Evolutionary conservation across 2,888 invertebrate species (phyloP), one percentile per base, ranked within the genome.

Genomic region (Amblyjoppa fuscipennis): DNA sequence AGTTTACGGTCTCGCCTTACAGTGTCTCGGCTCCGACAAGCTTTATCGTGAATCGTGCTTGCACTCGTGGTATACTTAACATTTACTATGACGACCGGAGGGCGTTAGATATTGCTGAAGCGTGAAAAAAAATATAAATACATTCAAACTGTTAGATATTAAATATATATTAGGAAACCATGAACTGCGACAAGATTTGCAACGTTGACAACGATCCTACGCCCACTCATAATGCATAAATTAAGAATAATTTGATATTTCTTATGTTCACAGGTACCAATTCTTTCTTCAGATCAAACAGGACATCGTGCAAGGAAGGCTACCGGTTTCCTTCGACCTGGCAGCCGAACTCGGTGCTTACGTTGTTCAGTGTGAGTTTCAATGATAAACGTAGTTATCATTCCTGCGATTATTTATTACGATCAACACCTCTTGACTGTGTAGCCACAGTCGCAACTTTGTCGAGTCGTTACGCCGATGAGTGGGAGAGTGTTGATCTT

Each of bases 241-340:
- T 45, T 59, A 38, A 45, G 28, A 59, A 16, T 59, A n/a, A 28
- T 25, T 64, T n/a, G 9, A 49, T 28, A 45, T 53, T 77, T 49
- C 38, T 49, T 68, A 71, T 78, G 90, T 89, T 94, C 94, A 34
- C 95, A 98, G 99, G 96, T 99, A 99, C 95, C 99, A 99, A 95
- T 97, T 99, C 94, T 99, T 99, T 94, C 96, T 99, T 91, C 99
- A 99, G 96, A 96, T 99, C 92, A 99, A 99, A 95, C 98, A 98
- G 95, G 99, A 99, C 94, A 98, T 99, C 90, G 96, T 99, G 77
- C 98, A 99, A 94, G 99, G 98, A 86, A 96, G 99, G 89, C 95
- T 99, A 90, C 98, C 99, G 7, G 97, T 99, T 83, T 96, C 97
- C 87, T 98, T 98, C 94, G 99, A 99, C 92, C 95, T 98, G 90